Evolutionary conservation across 2,888 invertebrate species (phyloP).

Genomic region (Anaspis maculata): DNA sequence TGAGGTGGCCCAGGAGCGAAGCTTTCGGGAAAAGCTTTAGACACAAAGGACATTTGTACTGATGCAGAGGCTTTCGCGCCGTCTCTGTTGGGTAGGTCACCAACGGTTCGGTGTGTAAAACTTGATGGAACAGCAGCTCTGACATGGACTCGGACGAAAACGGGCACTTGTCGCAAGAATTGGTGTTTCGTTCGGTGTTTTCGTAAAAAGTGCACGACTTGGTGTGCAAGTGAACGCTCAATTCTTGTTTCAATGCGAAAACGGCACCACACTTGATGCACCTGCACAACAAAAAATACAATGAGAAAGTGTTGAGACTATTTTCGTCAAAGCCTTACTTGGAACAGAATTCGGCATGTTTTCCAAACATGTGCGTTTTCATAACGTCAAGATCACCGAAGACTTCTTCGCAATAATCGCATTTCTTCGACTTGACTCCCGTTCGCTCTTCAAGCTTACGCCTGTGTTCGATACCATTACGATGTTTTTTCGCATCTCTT

Average conservation of each 20-base stretch:
- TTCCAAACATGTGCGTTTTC: no score
- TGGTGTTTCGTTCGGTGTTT: slow-evolving; percentile 15
- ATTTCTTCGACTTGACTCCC: no score
- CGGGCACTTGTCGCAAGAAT: slow-evolving; percentile 50
- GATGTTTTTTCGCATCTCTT: slow-evolving; percentile 56
- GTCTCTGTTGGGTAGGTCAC: slow-evolving; percentile 25
- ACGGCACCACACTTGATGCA: slow-evolving; percentile 64
- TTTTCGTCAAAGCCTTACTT: slow-evolving; percentile 42
- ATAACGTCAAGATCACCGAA: slow-evolving; percentile 49
- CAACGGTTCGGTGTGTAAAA: slow-evolving; percentile 52
- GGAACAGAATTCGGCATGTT: slow-evolving; percentile 56
- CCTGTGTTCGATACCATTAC: slow-evolving; percentile 57
- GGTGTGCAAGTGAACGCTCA: slow-evolving; percentile 60
- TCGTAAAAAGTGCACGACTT: slow-evolving; percentile 50
- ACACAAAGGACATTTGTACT: slow-evolving; percentile 62
- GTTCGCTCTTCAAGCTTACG: neutral
- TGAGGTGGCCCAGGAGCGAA: slow-evolving; percentile 60
- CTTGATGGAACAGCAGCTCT: slow-evolving; percentile 65
- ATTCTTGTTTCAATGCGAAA: slow-evolving; percentile 65
- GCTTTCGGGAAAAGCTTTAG: slow-evolving; percentile 55
- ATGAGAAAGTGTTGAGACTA: slow-evolving; percentile 1
- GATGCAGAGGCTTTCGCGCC: slow-evolving; percentile 35
- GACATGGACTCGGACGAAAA: slow-evolving; percentile 58
- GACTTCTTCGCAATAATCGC: slow-evolving; percentile 51
- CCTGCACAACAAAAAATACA: slow-evolving; percentile 36